Base-by-base conservation (phyloP, 2,797 vertebrate genomes). In the Leptodactylus fallax region DNA sequence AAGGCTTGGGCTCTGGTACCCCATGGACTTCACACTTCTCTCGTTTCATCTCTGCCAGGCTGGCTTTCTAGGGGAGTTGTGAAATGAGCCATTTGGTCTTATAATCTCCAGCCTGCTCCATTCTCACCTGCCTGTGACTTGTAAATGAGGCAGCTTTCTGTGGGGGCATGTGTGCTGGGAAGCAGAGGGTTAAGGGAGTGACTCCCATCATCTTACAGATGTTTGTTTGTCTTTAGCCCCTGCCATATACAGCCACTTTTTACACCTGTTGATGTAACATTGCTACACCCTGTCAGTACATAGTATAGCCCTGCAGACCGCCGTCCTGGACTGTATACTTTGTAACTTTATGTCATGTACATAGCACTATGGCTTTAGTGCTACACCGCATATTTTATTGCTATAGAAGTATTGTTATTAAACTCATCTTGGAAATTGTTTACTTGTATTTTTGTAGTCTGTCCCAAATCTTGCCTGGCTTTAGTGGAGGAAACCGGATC, bases 101-200 rank as follows among this genome's bases (percentile, higher is more conserved):
- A 16, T 53, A 61, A 79, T 51, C 58, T 13, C 55, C 53, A 79
- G 36, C 14, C 65, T 47, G 16, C 74, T 58, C 77, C 49, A 45
- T 79, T 86, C 58, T 61, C 88, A 89, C 88, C 71, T 89, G 78
- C 79, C 27, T 82, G 74, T 17, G 9, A 60, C 49, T 79, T 47
- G 49, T 16, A 85, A 85, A 88, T 88, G 53, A 49, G 27, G 19
- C 25, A 23, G 36, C 13, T 25, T 21, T 49, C 45, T 55, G 49
- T 14, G 47, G 36, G 36, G 23, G 17, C 86, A 55, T 81, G 78
- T 85, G 79, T 27, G 61, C 56, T 53, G 47, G 47, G 47, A 17
- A 14, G 16, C 19, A 2, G 12, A 53, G 3, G 51, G 51, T 53
- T 53, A 53, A 53, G 51, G 51, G 51, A 12, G 12, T 53, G 51